These are phyloP conservation scores for Buceros bicornis DNA, from an alignment of 2,797 vertebrate genomes.

Conservation along the genomic window DNA sequence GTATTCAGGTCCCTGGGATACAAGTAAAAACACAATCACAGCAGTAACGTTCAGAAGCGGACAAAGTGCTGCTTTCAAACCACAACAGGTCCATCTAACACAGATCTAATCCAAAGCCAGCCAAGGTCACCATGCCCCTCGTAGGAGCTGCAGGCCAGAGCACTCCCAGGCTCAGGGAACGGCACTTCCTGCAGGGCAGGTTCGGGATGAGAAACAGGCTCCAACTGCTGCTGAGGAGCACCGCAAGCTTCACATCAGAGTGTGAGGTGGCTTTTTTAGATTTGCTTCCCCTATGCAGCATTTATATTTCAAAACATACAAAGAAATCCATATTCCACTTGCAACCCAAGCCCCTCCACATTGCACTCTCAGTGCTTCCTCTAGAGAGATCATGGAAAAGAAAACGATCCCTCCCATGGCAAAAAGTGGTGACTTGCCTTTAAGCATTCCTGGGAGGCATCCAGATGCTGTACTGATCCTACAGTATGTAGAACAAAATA, in stretches of 20 bases:
- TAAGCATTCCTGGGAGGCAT: conserved; percentile 36
- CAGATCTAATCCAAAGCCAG: background rate
- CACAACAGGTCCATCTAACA: background rate
- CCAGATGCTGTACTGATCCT: conserved; percentile 22
- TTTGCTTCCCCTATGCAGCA: background rate
- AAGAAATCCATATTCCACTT: background rate
- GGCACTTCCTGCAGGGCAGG: background rate
- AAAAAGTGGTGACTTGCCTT: background rate
- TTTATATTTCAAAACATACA: background rate
- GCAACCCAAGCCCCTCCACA: background rate
- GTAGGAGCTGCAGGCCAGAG: background rate
- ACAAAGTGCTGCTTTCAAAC: background rate
- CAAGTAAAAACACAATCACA: background rate
- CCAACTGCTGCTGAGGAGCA: background rate
- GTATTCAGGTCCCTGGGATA: background rate
- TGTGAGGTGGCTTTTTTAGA: background rate
- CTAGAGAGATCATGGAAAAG: background rate
- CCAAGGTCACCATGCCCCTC: rapidly evolving
- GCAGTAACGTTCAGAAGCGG: background rate
- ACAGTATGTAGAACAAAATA: conserved; percentile 32
- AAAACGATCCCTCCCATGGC: conserved; percentile 30
- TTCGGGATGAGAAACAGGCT: background rate
- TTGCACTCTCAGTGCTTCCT: background rate
- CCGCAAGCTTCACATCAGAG: background rate
- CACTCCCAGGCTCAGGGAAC: background rate